Base-by-base conservation (phyloP, 2,113 vertebrate species). In the Zapus hudsonius region DNA sequence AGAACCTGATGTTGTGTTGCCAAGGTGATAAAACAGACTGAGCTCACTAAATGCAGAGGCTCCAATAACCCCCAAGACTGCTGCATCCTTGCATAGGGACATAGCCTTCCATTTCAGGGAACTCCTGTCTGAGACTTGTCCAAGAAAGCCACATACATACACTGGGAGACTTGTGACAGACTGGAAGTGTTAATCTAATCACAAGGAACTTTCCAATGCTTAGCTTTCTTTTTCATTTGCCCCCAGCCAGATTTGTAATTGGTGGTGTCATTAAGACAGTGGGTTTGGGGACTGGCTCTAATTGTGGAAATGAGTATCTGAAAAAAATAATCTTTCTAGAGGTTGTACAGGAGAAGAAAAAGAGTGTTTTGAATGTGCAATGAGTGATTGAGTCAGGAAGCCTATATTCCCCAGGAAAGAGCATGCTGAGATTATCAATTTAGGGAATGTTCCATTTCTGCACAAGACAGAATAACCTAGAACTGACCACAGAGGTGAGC, bases 301-400 rank as follows among this genome's bases (percentile, higher is more conserved):
- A 69, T 61, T 38, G 44, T 76, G n/a, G 52, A 44, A n/a, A 72
- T 2, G 33, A 75, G 27, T 81, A 57, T 66, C 61, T 63, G 52
- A 87, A 85, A 87, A 85, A 88, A 70, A 63, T 79, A 31, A 83
- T 70, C 64, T 82, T 93, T 64, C 38, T 92, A 52, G 64, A 22
- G 59, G 20, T 95, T 91, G n/a, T 63, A 33, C 31, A 33, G 44
- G 92, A 90, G 74, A 93, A 90, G 38, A 91, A 87, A 61, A 52
- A 80, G 74, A 57, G 44, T 59, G 8, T 69, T 44, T n/a, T 2
- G 25, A 95, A 79, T 33, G 57, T 88, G 44, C 61, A 88, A 92
- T 97, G 90, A 93, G 84, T 75, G 90, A 66, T 69, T 95, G 86
- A 96, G 70, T 96, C 91, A 94, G 67, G 73, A 59, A 87, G n/a